Evolutionary conservation across 2,113 vertebrate genomes (phyloP), one percentile per base, ranked within the genome.

Genomic region (Nothobranchius furzeri): DNA sequence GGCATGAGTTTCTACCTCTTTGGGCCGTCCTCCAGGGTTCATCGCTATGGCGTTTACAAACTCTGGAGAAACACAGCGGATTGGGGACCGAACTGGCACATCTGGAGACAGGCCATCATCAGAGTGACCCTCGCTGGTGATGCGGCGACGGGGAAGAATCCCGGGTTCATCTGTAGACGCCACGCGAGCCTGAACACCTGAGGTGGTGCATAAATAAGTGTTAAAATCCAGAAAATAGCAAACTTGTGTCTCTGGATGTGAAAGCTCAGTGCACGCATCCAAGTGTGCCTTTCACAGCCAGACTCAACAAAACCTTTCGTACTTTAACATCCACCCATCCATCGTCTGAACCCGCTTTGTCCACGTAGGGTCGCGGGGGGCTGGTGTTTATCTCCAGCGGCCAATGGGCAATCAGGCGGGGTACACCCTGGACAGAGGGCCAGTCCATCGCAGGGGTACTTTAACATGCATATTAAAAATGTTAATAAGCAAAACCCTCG

Each of bases 1-100:
- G 13, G 13, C 52, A 1, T 12, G 1, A 0, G 0, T 15, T 59
- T 30, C 52, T 4, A 99, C 98, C 98, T 99, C 97, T 83, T 95
- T 98, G 51, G 98, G 98, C n/a, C 97, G 93, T 37, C 97, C 98
- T 81, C 98, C 98, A 0, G 98, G 98, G 85, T 99, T 99, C 88
- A 97, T 92, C 0, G 96, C 94, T 0, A 99, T 95, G 70, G 95
- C 95, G 78, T 95, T 98, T 89, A 94, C 95, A 70, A 99, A 93
- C 88, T 99, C 97, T 0, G 98, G 97, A 0, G 97, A 98, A 76
- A 99, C 94, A 1, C 95, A 96, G 60, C 95, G 95, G 15, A 97
- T 83, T 0, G 95, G 96, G 14, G 96, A 98, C 30, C 94, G 95
- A 7, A 97, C 55, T 0, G 93, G 91, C 10, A 90, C 90, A n/a